Evolutionary conservation across 92 coral and sea anemone genomes (phyloP), one percentile per base, ranked within the genome.

Genomic region (Bergia sp.): DNA sequence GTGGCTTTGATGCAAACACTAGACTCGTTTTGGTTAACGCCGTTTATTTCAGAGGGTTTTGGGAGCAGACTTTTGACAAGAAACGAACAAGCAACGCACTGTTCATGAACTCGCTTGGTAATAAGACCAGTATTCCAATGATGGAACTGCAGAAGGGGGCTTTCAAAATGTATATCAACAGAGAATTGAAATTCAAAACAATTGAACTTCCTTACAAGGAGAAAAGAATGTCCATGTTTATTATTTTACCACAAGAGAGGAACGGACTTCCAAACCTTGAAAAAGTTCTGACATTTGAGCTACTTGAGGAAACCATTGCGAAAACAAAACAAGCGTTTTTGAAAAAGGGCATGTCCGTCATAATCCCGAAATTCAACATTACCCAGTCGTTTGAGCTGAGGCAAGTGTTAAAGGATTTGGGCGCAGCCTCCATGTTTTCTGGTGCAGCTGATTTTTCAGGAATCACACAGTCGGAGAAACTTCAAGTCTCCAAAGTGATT

Each of bases 11-110:
- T 41, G 79, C 92, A 29, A 88, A 77, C 64, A 93, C 99, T 5
- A 90, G 86, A 77, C 88, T 94, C 21, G 88, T 92, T 15, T 91
- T 95, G 77, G 99, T 96, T 21, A 96, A 95, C 89, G 99, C 99
- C 2, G 86, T 96, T 80, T 96, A 95, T 86, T 96, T 96, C 90
- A 96, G 91, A 86, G 98, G 99, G 7, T 88, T 94, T 41, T 96
- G 98, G 99, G 89, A 91, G 71, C 53, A 89, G 77, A n/a, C 74
- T 36, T 96, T 96, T 72, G 58, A 88, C 20, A 88, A 83, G 29
- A 86, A 86, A 21, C 29, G 4, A 8, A 94, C 98, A 10, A 79
- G 55, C 36, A n/a, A 88, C 11, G 86, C 85, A 13, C 86, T 88
- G 0, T 96, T 96, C 74, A 85, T 82, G 12, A 88, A 81, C 41